Percentiles rank a stretch among this genome's conserved stretches.
phyloP scores from a whole-genome alignment of 2,888 invertebrate genomes.

The Drosophila longiperda region DNA sequence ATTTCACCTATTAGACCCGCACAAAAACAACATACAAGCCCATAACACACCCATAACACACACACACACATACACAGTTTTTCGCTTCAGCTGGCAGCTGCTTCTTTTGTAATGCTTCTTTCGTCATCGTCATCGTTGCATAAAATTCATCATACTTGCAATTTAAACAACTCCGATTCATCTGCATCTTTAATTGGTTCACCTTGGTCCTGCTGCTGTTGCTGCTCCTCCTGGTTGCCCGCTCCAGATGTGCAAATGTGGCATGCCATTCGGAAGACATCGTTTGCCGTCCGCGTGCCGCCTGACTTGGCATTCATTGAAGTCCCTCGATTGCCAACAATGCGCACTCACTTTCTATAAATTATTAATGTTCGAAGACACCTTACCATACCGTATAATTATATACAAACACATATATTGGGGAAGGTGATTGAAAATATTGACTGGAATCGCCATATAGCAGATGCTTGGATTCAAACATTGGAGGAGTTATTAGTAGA shows the following conservation, averaged over 20 bases:
- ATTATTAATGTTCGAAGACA: conserved; percentile 57
- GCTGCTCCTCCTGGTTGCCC: conserved; percentile 37
- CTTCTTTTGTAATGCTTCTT: conserved; percentile 7
- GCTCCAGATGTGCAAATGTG: conserved; percentile 44
- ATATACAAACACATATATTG: conserved; percentile 53
- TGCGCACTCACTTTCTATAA: conserved; percentile 44
- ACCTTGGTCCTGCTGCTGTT: conserved; percentile 31
- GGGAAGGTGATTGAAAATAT: not conserved
- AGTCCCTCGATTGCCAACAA: conserved; percentile 37
- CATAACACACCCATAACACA: conserved; percentile 7
- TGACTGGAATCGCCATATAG: not conserved
- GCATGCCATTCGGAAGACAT: conserved; percentile 10
- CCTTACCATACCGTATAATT: conserved; percentile 50
- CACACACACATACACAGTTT: conserved; percentile 32
- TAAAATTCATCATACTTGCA: conserved; percentile 79
- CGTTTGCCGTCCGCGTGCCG: not conserved
- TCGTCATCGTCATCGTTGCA: conserved; percentile 45
- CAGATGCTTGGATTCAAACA: too few species aligned
- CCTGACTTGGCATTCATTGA: conserved; percentile 18
- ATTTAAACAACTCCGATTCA: conserved; percentile 79
- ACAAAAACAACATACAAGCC: conserved; percentile 3
- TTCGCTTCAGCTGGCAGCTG: conserved; percentile 41
- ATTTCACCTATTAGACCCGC: conserved; percentile 73
- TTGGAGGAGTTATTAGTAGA: too few species aligned
- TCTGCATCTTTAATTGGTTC: conserved; percentile 79